Evolutionary conservation across 2,888 invertebrate species (phyloP).

Genomic region (Drosophila kambysellisi): DNA sequence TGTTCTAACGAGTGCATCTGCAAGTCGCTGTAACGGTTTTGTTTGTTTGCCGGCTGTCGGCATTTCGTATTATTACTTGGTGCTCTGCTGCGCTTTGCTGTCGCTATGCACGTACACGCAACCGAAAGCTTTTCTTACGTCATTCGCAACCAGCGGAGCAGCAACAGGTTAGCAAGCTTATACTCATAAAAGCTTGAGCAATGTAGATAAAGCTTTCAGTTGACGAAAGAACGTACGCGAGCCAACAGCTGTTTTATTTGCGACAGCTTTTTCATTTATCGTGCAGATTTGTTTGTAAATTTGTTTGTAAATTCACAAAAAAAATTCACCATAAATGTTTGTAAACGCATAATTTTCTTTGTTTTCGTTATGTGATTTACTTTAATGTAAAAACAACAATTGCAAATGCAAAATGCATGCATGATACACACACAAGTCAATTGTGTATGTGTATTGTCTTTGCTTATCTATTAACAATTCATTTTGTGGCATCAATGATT

Average conservation of each 20-base stretch:
- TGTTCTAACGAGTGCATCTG: conserved; percentile 37
- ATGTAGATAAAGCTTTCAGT: conserved; percentile 45
- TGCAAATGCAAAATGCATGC: not conserved
- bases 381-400: not conserved
- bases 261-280: conserved; percentile 33
- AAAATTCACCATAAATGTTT: conserved; percentile 26
- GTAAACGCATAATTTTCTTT: conserved; percentile 22
- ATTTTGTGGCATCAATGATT: conserved; percentile 23
- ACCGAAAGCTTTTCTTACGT: conserved; percentile 43
- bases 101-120: conserved; percentile 40
- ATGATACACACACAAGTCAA: not conserved
- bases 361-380: conserved; percentile 4
- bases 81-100: conserved; percentile 27
- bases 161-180: conserved; percentile 51
- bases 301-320: conserved; percentile 11
- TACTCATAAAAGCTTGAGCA: conserved; percentile 28
- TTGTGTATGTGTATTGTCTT: not conserved
- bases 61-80: conserved; percentile 17
- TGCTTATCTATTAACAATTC: conserved; percentile 27
- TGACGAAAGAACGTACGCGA: conserved; percentile 34
- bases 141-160: conserved; percentile 2
- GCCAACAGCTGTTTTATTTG: conserved; percentile 43
- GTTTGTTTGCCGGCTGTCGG: conserved; percentile 7
- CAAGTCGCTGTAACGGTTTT: conserved; percentile 24
- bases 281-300: not conserved